phyloP scores from a whole-genome alignment of 2,113 vertebrate genomes.

The Zosterops lateralis region DNA sequence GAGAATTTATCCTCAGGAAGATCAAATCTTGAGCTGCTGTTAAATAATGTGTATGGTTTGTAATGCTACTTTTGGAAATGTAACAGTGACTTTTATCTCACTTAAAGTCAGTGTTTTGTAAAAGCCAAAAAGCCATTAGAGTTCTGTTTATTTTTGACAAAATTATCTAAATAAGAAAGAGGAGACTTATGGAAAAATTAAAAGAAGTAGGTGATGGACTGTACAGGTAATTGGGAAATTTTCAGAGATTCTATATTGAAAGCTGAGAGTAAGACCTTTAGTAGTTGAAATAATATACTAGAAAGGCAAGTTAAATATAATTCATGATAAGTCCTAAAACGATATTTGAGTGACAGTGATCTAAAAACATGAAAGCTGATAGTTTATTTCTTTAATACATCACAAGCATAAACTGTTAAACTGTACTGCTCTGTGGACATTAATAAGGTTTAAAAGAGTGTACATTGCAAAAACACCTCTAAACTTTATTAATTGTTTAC shows the following conservation, averaged over 20 bases:
- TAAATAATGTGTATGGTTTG: background rate
- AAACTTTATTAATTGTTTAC: background rate
- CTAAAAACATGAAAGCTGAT: background rate
- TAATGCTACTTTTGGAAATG: background rate
- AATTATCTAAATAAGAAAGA: background rate
- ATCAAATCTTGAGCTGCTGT: background rate
- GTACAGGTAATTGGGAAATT: background rate
- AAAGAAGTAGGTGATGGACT: background rate
- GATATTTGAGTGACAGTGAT: background rate
- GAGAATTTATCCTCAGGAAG: background rate
- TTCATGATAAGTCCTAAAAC: background rate
- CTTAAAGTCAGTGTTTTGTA: background rate
- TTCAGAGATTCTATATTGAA: background rate
- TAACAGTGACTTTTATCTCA: background rate
- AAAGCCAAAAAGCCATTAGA: background rate
- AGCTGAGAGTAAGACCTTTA: background rate
- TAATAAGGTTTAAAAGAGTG: background rate
- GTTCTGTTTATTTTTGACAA: background rate
- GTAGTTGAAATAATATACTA: background rate
- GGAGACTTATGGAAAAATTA: background rate
- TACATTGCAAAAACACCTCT: background rate
- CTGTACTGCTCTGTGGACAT: background rate
- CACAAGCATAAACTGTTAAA: background rate
- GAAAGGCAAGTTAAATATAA: background rate
- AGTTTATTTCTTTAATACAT: background rate